Base-by-base conservation (phyloP, 2,888 invertebrate species). In the Chrysomela aeneicollis region DNA sequence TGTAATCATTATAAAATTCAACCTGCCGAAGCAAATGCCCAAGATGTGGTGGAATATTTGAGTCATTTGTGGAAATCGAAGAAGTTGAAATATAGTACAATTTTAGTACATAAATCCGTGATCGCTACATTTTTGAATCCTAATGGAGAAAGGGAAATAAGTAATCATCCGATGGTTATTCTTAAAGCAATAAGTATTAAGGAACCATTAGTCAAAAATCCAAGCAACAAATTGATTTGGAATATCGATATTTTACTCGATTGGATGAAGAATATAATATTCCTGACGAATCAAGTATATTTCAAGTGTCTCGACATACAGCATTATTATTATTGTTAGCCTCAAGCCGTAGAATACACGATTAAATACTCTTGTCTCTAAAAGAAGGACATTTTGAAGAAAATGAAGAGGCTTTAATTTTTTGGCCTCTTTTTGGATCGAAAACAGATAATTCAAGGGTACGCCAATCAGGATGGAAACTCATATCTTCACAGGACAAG, bases 261-360 rank as follows among this genome's bases (percentile, higher is more conserved):
- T 9, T 9, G 32, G 4, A 35, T 35, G 32, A 35, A 35, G 10
- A 35, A n/a, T n/a, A 8, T 35, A 9, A 35, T 10, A 35, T 35
- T 8, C 32, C 32, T 1, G 32, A 35, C 10, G 32, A 10, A 26
- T 26, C 4, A 26, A 26, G 26, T 26, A 26, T 26, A 26, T 26
- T 26, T 26, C 26, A 26, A 26, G 9, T 9, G 5, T 35, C 32
- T 10, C 32, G 32, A 10, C 32, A 35, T 26, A 8, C 49, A n/a
- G 51, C 67, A 10, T 47, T 67, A 30, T 42, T 70, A 19, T 57
- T 73, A 17, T 51, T 73, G 46, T 53, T 73, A 17, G 66, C 69
- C 8, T 67, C 70, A 1, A 72, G 73, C 22, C 58, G 72, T 58
- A 64, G 74, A 51, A 62, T 73, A 10, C 70, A 74, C 54, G 73